phyloP scores from a whole-genome alignment of 2,113 vertebrate species.

The Glaucomys volans region DNA sequence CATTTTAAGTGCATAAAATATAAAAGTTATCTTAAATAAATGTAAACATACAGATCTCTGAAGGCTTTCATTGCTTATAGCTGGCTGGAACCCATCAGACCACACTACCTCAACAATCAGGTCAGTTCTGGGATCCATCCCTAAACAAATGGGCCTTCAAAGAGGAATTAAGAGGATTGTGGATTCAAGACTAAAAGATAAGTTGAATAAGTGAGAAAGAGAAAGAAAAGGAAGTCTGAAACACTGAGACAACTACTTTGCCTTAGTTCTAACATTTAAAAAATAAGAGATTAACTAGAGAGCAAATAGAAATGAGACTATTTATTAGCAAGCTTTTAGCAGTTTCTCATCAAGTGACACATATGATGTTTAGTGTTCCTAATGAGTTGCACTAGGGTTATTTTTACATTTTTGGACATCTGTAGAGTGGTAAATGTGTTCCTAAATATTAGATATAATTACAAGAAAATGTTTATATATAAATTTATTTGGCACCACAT shows the following conservation, averaged over 20 bases:
- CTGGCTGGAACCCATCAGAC: not conserved
- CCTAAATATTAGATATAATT: constrained; percentile 78
- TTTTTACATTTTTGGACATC: constrained; percentile 75
- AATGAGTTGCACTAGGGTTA: constrained; percentile 69
- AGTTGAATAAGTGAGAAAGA: not conserved
- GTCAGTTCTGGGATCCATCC: not conserved
- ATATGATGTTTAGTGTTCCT: constrained; percentile 64
- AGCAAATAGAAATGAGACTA: constrained; percentile 51
- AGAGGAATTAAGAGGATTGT: not conserved
- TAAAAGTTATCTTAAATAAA: not conserved
- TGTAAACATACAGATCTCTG: not conserved
- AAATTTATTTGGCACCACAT: constrained; percentile 59
- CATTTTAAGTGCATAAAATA: not conserved
- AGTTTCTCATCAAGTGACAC: constrained; percentile 62
- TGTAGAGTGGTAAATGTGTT: constrained; percentile 74
- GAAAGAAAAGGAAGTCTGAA: not conserved
- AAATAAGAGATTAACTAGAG: constrained; percentile 1
- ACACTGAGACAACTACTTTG: not conserved
- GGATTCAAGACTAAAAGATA: not conserved
- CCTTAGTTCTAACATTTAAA: not conserved
- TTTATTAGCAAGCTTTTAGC: constrained; percentile 69
- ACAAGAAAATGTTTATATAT: constrained; percentile 62
- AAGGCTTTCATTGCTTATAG: not conserved
- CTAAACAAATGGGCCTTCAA: not conserved
- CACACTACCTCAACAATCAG: not conserved